These are phyloP conservation scores for Sprattus sprattus DNA, from an alignment of 2,113 vertebrate species.

Conservation along the genomic window DNA sequence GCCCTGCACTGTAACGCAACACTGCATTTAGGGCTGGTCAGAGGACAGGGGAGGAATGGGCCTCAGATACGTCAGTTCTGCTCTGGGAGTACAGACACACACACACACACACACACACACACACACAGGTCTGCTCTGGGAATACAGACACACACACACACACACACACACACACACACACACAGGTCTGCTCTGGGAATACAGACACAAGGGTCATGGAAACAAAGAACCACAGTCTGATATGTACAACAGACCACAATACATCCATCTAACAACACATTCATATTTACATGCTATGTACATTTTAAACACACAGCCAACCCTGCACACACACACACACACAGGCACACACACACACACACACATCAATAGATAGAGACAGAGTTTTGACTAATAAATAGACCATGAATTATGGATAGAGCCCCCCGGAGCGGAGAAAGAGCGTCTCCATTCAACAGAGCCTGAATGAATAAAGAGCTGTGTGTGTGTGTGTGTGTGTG, in stretches of 20 bases:
- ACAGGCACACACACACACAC: neutral
- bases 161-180: no score
- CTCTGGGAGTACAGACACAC: neutral
- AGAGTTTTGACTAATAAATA: slow-evolving; percentile 20
- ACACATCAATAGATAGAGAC: neutral
- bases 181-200: neutral
- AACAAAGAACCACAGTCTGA: neutral
- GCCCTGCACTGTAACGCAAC: neutral
- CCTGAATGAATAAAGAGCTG: neutral
- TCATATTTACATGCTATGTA: neutral
- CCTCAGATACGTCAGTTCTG: neutral
- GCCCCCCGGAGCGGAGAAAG: neutral
- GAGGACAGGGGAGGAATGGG: neutral
- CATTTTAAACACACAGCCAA: neutral
- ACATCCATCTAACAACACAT: neutral
- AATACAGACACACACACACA: no score
- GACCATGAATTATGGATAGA: slow-evolving; percentile 21
- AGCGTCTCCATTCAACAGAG: neutral
- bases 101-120: no score
- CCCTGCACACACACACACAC: neutral
- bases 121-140: no score
- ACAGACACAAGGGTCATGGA: neutral
- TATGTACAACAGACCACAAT: neutral
- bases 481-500: neutral
- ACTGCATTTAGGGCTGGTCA: neutral